Evolutionary conservation across 2,797 vertebrate species (phyloP), one percentile per base, ranked within the genome.

Genomic region (Clarias laeviceps): DNA sequence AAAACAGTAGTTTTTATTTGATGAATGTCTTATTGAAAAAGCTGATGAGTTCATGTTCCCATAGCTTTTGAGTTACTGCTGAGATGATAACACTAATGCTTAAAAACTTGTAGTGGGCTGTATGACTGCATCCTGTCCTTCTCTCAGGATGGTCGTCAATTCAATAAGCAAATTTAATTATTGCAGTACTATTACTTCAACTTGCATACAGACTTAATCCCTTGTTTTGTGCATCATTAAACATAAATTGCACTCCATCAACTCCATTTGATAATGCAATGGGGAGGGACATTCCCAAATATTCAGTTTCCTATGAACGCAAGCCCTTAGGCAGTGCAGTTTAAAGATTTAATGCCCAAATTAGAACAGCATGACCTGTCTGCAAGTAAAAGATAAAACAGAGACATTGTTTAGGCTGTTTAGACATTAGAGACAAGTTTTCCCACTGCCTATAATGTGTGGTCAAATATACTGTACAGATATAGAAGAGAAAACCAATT

Each of bases 91-190:
- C 17, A 20, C 7, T 37, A 37, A 69, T 22, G 32, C 22, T 69
- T 68, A 50, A 50, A 50, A 50, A 50, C 45, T 11, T 50, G 11
- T 50, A 12, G 45, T 50, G 45, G 45, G 11, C 45, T 50, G 11
- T 50, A 50, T 89, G 90, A 89, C 89, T 85, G 89, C 81, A 79
- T 69, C 68, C 56, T 80, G 64, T 77, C 64, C 70, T 87, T 90
- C 89, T 87, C 88, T 87, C 87, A 89, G 88, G 88, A 92, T 88
- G 86, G 88, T 85, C 89, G 87, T 84, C 92, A 93, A 94, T 94
- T 82, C 68, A 94, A 94, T 94, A 89, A 93, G 68, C 86, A 84
- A 93, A 94, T 92, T 90, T 1, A 89, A 91, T 94, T 94, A 93
- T 82, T 86, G 82, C 87, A 91, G 89, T 89, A 81, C 91, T 88